Evolutionary conservation across 2,113 vertebrate genomes (phyloP), one percentile per base, ranked within the genome.

Genomic region (Boleophthalmus pectinirostris): DNA sequence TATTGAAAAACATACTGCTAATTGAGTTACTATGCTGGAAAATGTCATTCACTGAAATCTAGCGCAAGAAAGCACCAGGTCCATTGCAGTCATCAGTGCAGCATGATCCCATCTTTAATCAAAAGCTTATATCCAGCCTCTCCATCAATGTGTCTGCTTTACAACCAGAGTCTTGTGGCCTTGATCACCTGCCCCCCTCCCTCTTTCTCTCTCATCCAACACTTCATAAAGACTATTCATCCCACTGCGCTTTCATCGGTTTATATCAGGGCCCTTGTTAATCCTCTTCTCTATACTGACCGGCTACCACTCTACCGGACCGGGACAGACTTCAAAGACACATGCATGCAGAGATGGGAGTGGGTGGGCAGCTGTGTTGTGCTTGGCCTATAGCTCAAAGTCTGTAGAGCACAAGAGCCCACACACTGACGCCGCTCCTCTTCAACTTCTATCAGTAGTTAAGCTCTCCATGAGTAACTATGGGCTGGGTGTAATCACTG

Each of bases 181-280:
- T 51, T 85, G 84, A 82, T 90, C 90, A 90, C 89, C 90, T 90
- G 84, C 85, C 81, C 84, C 79, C 73, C 73, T 24, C 69, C 2
- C 54, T 14, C 51, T n/a, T 20, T 18, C 69, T 80, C 85, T 85
- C 86, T 86, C 86, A 82, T 85, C 88, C 77, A 83, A 89, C 89
- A 88, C 89, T 90, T 89, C 84, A 90, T 89, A 87, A 89, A 91
- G 89, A 85, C 89, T 86, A 90, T 92, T 92, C 90, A 92, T 91
- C 87, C 89, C 70, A 45, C 82, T 82, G 75, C 81, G 88, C 87
- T 92, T 92, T 92, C 88, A 92, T 92, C 87, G 72, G 20, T 79
- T 83, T 87, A 81, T 87, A 86, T 83, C 82, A 64, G 85, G 79
- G 89, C 81, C 87, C 89, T 90, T 77, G 90, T 92, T 92, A 92